Base-by-base conservation (phyloP, 2,113 vertebrate genomes). In the Neofelis nebulosa region DNA sequence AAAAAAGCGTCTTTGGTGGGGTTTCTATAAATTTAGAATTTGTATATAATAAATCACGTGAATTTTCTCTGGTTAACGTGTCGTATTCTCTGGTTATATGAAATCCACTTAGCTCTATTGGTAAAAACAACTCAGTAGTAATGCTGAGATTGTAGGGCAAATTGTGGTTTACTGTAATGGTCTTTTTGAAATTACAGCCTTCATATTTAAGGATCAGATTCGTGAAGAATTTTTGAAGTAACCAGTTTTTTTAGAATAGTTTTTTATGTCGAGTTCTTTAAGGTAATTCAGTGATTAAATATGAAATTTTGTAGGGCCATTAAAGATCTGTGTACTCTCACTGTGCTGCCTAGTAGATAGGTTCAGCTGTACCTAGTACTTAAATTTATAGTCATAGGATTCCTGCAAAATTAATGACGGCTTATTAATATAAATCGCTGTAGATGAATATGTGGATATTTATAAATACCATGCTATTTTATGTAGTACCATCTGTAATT, bases 41-140 rank as follows among this genome's bases (percentile, higher is more conserved):
- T 89, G 27, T 57, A 38, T 81, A 7, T 87, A 90, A 68, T 91
- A 82, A 89, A 57, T 36, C 45, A 18, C 82, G 15, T 88, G n/a
- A 83, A 93, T 86, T 82, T 94, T 87, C 33, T 91, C 89, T 87
- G 19, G 55, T 48, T 82, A 88, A 55, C 50, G 18, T 89, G 66
- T 73, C 85, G 27, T 50, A 76, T 91, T 94, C 92, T 63, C 65
- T 91, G 85, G 36, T 69, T 85, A 65, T 65, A 65, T 12, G n/a
- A 66, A 80, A 96, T 96, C 82, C 29, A 33, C 19, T 94, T 71
- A 73, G 52, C 21, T 95, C 10, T 89, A 6, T 4, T 89, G 23
- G 52, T 81, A 87, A 94, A 96, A 93, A 31, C 63, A 71, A 52
- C 7, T 78, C 21, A 80, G 27, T 91, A 71, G 83, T 11, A 82